A percentile compares a stretch with the other conserved stretches of the same genome.
These are phyloP conservation scores for Lanius collurio DNA, from an alignment of 2,113 vertebrate genomes.

Conservation along the genomic window DNA sequence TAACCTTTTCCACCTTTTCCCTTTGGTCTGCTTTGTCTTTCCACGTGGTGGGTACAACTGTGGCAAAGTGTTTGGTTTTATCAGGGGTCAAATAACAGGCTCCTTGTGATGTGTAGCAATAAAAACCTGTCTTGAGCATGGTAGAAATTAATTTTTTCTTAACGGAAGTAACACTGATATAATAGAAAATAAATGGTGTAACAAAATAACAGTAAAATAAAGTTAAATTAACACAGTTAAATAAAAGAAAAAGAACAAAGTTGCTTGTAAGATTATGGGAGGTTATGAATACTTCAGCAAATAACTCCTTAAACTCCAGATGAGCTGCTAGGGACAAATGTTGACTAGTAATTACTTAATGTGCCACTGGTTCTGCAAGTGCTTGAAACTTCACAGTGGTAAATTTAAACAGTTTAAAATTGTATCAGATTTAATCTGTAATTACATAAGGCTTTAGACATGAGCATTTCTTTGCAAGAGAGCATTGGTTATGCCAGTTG, in stretches of 20 bases:
- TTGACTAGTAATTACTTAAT: background rate
- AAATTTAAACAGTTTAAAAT: background rate
- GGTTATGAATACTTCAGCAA: background rate
- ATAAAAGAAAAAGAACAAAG: background rate
- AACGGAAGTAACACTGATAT: background rate
- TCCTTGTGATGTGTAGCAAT: slow-evolving; percentile 4
- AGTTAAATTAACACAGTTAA: background rate
- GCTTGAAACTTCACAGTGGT: background rate
- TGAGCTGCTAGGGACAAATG: background rate
- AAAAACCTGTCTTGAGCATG: slow-evolving; percentile 29
- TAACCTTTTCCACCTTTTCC: slow-evolving; percentile 36
- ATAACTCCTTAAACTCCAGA: background rate
- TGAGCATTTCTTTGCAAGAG: background rate
- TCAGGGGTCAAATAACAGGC: background rate
- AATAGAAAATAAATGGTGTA: background rate
- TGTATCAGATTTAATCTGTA: background rate
- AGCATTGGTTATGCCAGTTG: background rate
- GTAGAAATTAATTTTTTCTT: slow-evolving; percentile 67
- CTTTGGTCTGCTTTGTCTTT: slow-evolving; percentile 26
- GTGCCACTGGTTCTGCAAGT: background rate
- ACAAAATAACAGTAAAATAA: background rate
- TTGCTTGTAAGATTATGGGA: background rate
- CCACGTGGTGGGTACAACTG: background rate
- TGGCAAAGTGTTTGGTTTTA: background rate
- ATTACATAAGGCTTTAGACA: background rate